Percentiles rank a stretch among this genome's conserved stretches.
phyloP scores from a whole-genome alignment of 2,797 vertebrate species.

The Gymnocypris eckloni region DNA sequence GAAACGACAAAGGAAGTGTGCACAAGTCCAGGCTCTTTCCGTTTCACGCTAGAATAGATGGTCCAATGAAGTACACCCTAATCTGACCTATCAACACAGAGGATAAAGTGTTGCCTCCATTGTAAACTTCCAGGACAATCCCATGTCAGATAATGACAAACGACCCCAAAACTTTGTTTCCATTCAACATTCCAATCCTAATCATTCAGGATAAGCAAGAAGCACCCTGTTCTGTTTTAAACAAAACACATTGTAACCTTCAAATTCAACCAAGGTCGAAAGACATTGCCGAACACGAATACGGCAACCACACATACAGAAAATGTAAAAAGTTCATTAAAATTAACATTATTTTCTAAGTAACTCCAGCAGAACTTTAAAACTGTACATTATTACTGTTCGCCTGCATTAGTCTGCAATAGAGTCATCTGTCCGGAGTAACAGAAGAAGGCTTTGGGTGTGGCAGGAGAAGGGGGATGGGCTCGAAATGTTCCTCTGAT shows the following conservation, averaged over 20 bases:
- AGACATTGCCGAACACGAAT: not conserved
- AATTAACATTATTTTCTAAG: not conserved
- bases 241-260: slow-evolving; percentile 4
- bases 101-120: slow-evolving; percentile 35
- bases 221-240: not conserved
- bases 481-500: slow-evolving; percentile 46
- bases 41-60: slow-evolving; percentile 66
- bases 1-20: slow-evolving; percentile 80
- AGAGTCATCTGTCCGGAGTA: slow-evolving; percentile 37
- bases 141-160: slow-evolving; percentile 7
- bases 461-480: slow-evolving; percentile 71
- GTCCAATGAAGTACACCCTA: slow-evolving; percentile 52
- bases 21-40: slow-evolving; percentile 72
- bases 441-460: slow-evolving; percentile 74
- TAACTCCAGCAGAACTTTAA: not conserved
- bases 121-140: slow-evolving; percentile 5
- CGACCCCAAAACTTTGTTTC: not conserved
- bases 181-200: not conserved
- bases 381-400: not conserved
- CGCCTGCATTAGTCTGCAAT: slow-evolving; percentile 9
- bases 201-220: slow-evolving; percentile 12
- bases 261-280: not conserved
- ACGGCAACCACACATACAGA: not conserved
- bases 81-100: slow-evolving; percentile 58
- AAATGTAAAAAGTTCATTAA: not conserved